phyloP scores from a whole-genome alignment of 2,113 vertebrate genomes.

The Anguilla japonica region DNA sequence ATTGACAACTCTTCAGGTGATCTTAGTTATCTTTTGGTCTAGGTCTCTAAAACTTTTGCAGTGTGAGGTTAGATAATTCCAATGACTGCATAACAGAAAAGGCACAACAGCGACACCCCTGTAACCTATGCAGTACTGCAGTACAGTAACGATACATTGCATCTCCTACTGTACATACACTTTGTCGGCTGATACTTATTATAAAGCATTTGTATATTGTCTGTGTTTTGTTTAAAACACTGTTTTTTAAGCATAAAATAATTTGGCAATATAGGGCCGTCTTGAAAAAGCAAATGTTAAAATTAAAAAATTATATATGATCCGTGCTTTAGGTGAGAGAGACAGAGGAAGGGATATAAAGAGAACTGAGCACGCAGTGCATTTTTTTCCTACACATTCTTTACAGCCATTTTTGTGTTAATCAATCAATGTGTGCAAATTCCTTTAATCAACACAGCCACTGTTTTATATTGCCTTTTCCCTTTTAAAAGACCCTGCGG shows the following conservation, averaged over 20 bases:
- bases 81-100: not conserved
- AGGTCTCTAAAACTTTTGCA: not conserved
- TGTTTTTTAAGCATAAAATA: not conserved
- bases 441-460: not conserved
- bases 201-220: no score
- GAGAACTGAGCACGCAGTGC: not conserved
- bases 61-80: not conserved
- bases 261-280: not conserved
- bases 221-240: no score
- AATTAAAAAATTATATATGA: not conserved
- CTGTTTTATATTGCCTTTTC: not conserved
- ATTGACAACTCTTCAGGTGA: no score
- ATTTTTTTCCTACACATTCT: not conserved
- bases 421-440: not conserved
- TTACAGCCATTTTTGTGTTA: not conserved
- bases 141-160: not conserved
- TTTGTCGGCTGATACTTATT: no score
- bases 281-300: not conserved
- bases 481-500: not conserved
- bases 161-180: not conserved
- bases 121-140: not conserved
- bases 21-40: no score
- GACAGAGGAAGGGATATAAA: not conserved
- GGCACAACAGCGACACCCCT: constrained; percentile 20
- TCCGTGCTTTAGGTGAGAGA: not conserved